Percentiles rank a stretch among this genome's conserved stretches.
Evolutionary conservation across 2,113 vertebrate species (phyloP).

Genomic region (Dicaeum eximium): DNA sequence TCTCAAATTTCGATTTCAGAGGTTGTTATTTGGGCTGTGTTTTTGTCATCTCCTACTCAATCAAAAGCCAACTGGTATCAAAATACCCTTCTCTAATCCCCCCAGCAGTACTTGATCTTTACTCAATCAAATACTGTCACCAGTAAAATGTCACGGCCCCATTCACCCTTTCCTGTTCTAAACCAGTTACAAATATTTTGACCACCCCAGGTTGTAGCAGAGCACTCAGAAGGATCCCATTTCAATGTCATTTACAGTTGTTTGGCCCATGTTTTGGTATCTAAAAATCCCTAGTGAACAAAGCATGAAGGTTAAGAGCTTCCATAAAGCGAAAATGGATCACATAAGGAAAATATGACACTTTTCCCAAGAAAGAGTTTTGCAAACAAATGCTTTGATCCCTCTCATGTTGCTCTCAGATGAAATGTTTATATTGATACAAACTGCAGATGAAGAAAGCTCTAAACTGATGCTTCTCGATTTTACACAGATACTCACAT

Average conservation of each 20-base stretch:
- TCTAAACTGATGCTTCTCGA: neutral
- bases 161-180: neutral
- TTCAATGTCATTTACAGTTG: accelerated
- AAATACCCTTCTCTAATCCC: neutral
- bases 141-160: neutral
- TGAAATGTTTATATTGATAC: neutral
- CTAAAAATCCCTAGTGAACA: neutral
- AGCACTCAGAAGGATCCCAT: neutral
- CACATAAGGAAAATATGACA: neutral
- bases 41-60: neutral
- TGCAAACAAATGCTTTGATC: neutral
- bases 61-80: neutral
- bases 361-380: neutral
- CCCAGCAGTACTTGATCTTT: neutral
- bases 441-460: neutral
- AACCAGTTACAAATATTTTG: neutral
- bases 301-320: neutral
- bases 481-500: neutral
- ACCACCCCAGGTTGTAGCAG: too few species aligned
- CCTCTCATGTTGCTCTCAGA: neutral
- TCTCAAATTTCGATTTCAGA: neutral
- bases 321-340: neutral
- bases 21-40: neutral
- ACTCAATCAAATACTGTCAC: neutral
- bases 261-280: neutral